Evolutionary conservation across 2,888 invertebrate genomes (phyloP).

Genomic region (Torymus texanus): DNA sequence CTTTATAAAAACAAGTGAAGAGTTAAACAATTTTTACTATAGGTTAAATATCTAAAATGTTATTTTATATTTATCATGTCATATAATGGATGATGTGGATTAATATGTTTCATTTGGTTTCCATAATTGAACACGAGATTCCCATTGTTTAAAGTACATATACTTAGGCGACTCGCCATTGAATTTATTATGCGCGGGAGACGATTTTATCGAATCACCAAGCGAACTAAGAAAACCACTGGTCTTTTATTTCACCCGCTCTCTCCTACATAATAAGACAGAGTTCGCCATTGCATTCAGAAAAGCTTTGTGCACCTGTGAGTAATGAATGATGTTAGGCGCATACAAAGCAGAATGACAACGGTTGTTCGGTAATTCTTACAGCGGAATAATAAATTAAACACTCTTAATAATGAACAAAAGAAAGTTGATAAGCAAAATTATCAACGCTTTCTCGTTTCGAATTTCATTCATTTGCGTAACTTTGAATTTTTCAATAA

Average conservation of each 20-base stretch:
- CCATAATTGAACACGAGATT: too few species aligned
- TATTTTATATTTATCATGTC: too few species aligned
- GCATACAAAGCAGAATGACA: constrained; percentile 21
- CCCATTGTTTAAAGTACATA: too few species aligned
- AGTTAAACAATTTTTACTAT: too few species aligned
- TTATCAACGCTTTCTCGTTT: too few species aligned
- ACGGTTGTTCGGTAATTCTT: constrained; percentile 9
- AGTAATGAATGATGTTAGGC: constrained; percentile 34
- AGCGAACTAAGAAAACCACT: neutral
- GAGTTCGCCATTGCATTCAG: constrained; percentile 1
- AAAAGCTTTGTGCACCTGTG: constrained; percentile 32
- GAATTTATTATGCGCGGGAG: neutral
- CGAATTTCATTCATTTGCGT: too few species aligned
- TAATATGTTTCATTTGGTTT: too few species aligned
- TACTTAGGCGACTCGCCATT: neutral
- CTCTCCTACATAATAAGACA: constrained; percentile 14
- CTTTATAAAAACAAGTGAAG: too few species aligned
- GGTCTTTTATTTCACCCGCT: neutral
- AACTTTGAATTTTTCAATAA: too few species aligned
- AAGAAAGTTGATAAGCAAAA: too few species aligned
- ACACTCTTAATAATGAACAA: neutral
- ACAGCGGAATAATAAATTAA: constrained; percentile 15
- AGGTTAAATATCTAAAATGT: too few species aligned
- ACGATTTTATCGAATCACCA: constrained; percentile 16
- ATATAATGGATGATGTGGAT: too few species aligned